Percentiles rank a stretch among this genome's conserved stretches.
phyloP scores from a whole-genome alignment of 2,113 vertebrate genomes.

The Sturnira hondurensis region DNA sequence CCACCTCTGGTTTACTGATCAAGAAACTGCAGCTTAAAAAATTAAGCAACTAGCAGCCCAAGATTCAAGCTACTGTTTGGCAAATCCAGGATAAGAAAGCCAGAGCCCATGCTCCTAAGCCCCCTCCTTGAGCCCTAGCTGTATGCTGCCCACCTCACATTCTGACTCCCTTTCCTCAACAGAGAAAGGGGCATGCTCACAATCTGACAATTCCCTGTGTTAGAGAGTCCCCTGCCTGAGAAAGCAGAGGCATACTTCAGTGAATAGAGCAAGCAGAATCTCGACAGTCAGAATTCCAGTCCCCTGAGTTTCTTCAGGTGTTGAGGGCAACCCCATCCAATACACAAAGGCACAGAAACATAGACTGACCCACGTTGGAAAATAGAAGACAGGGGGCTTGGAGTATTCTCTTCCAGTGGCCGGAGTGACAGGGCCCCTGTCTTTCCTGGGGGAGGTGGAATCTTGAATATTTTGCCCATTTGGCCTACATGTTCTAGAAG shows the following conservation, averaged over 20 bases:
- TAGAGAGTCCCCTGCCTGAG: background rate
- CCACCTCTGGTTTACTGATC: background rate
- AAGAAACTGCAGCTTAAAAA: background rate
- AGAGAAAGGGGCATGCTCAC: background rate
- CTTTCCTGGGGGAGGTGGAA: slow-evolving; percentile 78
- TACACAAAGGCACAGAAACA: background rate
- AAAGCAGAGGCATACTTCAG: background rate
- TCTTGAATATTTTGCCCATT: slow-evolving; percentile 85
- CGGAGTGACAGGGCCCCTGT: background rate
- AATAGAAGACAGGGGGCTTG: slow-evolving; percentile 73
- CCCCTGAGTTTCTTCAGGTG: background rate
- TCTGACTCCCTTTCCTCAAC: background rate
- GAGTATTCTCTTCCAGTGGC: slow-evolving; percentile 44
- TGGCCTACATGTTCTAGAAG: slow-evolving; percentile 88
- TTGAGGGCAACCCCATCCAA: background rate
- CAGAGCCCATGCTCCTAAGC: background rate
- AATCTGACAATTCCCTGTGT: background rate
- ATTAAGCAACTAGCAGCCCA: background rate
- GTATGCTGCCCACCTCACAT: too few species aligned
- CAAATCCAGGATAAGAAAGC: background rate
- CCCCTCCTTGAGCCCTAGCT: background rate
- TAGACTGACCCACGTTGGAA: slow-evolving; percentile 47
- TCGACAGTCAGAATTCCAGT: background rate
- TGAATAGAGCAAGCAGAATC: background rate
- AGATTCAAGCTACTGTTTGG: background rate